These are phyloP conservation scores for Chymomyza amoena DNA, from an alignment of 2,888 invertebrate species.

Conservation along the genomic window DNA sequence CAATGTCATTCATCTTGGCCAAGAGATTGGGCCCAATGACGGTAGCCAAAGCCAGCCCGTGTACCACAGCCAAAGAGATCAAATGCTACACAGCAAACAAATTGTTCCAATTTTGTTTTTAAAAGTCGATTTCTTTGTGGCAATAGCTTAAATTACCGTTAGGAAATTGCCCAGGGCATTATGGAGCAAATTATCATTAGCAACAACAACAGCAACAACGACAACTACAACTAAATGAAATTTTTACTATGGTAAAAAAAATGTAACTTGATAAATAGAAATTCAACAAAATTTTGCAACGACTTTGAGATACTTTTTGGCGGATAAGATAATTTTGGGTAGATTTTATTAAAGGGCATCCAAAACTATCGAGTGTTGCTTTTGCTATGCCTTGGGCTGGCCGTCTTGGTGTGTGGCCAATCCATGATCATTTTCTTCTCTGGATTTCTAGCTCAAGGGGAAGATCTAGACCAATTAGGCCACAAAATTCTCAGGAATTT, in stretches of 20 bases:
- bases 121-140: constrained; percentile 54
- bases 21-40: constrained; percentile 58
- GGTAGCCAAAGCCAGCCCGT: constrained; percentile 57
- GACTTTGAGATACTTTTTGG: no score
- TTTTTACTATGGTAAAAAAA: neutral
- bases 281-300: neutral
- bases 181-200: neutral
- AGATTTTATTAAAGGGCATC: no score
- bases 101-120: constrained; percentile 40
- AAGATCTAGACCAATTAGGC: no score
- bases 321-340: no score
- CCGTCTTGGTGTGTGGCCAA: no score
- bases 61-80: constrained; percentile 6
- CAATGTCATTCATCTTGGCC: constrained; percentile 54
- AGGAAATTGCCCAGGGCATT: constrained; percentile 34
- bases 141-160: constrained; percentile 55
- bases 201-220: neutral
- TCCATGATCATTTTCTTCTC: no score
- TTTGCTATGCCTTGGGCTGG: no score
- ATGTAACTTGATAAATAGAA: neutral
- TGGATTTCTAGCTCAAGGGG: no score
- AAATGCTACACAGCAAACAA: neutral
- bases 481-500: no score
- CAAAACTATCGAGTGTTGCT: no score
- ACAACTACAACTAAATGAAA: neutral